Evolutionary conservation across 2,797 vertebrate genomes (phyloP).

Genomic region (Tangara arthus): DNA sequence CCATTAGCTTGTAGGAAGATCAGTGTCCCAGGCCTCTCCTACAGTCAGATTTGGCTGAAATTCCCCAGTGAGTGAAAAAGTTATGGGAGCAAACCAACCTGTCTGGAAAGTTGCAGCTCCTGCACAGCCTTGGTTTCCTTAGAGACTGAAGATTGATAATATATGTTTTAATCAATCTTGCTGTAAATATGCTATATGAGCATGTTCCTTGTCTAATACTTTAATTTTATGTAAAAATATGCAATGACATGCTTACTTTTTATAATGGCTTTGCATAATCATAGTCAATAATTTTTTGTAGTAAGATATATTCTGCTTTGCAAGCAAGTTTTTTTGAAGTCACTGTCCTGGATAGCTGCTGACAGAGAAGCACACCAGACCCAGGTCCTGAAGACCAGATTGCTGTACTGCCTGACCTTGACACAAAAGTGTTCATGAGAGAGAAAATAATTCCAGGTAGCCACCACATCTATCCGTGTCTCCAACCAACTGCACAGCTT

Average conservation of each 20-base stretch:
- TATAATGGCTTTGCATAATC: neutral
- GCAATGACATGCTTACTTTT: neutral
- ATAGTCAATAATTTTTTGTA: neutral
- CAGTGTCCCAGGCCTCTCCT: neutral
- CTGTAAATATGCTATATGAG: neutral
- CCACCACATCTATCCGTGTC: neutral
- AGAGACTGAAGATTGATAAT: neutral
- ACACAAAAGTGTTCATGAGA: neutral
- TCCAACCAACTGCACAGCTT: neutral
- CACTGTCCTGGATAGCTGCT: neutral
- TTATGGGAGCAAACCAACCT: neutral
- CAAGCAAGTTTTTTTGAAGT: neutral
- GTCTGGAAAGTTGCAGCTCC: neutral
- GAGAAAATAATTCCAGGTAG: neutral
- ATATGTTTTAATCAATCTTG: neutral
- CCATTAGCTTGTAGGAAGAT: neutral
- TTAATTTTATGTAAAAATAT: conserved; percentile 29
- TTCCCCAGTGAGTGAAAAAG: neutral
- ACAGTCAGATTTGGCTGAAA: neutral
- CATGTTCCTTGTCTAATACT: neutral
- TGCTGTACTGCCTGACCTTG: neutral
- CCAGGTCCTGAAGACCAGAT: neutral
- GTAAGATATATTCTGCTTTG: neutral
- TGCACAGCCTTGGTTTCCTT: neutral
- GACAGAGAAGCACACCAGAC: neutral